These are phyloP conservation scores for Palythoa grandis DNA, from an alignment of 92 coral and sea anemone species.

Conservation along the genomic window DNA sequence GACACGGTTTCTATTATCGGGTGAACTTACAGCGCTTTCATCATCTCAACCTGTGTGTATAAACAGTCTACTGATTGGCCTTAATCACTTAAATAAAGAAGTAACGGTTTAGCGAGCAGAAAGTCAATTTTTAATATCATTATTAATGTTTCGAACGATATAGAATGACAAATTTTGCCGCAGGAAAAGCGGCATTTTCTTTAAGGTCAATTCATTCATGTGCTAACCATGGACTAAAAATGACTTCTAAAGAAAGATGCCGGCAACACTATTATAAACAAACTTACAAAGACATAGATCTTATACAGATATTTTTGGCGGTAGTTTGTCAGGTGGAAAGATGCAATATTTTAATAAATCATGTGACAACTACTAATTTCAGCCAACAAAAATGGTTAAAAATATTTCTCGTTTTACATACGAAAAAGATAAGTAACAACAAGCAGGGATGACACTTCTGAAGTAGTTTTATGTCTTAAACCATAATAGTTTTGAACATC, in stretches of 20 bases:
- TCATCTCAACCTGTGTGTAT: slow-evolving; percentile 6
- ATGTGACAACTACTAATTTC: slow-evolving; percentile 17
- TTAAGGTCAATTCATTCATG: slow-evolving; percentile 31
- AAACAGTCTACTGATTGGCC: slow-evolving; percentile 31
- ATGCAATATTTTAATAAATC: slow-evolving; percentile 36
- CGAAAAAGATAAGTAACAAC: slow-evolving; percentile 23
- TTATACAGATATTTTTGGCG: slow-evolving; percentile 29
- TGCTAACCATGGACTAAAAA: slow-evolving; percentile 17
- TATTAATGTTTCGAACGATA: slow-evolving; percentile 3
- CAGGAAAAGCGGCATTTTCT: slow-evolving; percentile 34
- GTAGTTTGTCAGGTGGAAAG: slow-evolving; percentile 23
- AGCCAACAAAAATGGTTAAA: slow-evolving; percentile 4
- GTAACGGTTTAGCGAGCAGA: slow-evolving; percentile 41
- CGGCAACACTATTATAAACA: slow-evolving; percentile 35
- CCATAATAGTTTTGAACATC: slow-evolving; percentile 22
- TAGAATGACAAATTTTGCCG: slow-evolving; percentile 27
- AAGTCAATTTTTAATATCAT: slow-evolving; percentile 31
- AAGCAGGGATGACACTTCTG: not conserved
- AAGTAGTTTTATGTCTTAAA: not conserved
- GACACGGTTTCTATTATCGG: slow-evolving; percentile 32
- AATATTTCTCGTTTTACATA: slow-evolving; percentile 29
- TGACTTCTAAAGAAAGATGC: slow-evolving; percentile 35
- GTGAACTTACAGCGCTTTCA: slow-evolving; percentile 30
- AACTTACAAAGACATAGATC: slow-evolving; percentile 34
- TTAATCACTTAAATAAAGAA: slow-evolving; percentile 33